Base-by-base conservation (phyloP, 2,888 invertebrate species). In the Pammene aurita region DNA sequence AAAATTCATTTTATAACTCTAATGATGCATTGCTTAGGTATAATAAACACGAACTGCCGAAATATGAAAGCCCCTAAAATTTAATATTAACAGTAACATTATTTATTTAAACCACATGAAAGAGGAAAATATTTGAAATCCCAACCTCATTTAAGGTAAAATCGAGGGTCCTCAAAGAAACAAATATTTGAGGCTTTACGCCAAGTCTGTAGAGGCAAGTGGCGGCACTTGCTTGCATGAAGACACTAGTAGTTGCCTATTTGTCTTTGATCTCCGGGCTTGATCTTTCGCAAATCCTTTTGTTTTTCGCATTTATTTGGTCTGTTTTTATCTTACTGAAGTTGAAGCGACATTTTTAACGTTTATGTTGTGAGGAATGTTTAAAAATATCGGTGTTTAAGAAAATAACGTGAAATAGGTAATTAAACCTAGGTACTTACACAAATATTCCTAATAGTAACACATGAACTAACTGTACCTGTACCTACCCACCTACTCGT, bases 151-250 rank as follows among this genome's bases (percentile, higher is more conserved):
- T 84, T 84, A 76, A 77, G 76, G 73, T 75, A 76, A 80, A 77
- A 80, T 76, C 75, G 77, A 84, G 80, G 80, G 81, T 77, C 77
- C 81, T 84, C 81, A 78, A 82, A 81, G 83, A 79, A 83, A 80
- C 83, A 85, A 87, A 87, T 87, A 86, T 87, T 87, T 86, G 83
- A 78, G 82, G 83, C 78, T 83, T 82, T 83, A 73, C 79, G 77
- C 79, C 80, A 65, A 65, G 75, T 70, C 78, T 78, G 75, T 72
- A 74, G 67, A 72, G 77, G 76, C 71, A 74, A 76, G 76, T 75
- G 73, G 52, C 58, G 70, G 54, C 67, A 70, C 70, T 72, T 63
- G 67, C 67, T 66, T 66, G 60, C 58, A 63, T 57, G 69, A 62
- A 63, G 64, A 67, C 67, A 61, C 54, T 61, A 70, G 69, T 65